These are phyloP conservation scores for Colostygia pectinataria DNA, from an alignment of 2,888 invertebrate genomes.

Conservation along the genomic window DNA sequence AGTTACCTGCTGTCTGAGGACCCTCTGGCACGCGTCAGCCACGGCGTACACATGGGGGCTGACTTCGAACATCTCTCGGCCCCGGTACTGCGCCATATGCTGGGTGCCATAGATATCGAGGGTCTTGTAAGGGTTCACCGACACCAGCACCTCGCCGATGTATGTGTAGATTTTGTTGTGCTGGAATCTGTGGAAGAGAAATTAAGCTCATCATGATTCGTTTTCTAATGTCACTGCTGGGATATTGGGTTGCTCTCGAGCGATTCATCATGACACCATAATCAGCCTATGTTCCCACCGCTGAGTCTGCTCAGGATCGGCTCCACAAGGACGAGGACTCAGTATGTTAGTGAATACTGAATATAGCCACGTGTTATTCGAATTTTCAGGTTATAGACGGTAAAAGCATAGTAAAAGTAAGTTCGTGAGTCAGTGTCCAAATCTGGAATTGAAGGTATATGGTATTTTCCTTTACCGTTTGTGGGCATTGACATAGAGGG, in stretches of 20 bases:
- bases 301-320: too few relatives aligned
- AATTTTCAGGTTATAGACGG: too few relatives aligned
- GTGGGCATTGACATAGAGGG: too few relatives aligned
- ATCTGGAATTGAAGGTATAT: too few relatives aligned
- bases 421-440: too few relatives aligned
- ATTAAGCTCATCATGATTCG: background rate
- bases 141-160: conserved; percentile 98
- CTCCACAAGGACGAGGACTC: too few relatives aligned
- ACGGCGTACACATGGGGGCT: conserved; percentile 99
- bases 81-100: conserved; percentile 93
- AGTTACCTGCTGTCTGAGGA: conserved; percentile 89
- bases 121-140: conserved; percentile 97
- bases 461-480: too few relatives aligned
- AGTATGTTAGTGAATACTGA: too few relatives aligned
- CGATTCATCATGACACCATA: too few relatives aligned
- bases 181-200: conserved; percentile 89
- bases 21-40: conserved; percentile 97
- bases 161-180: conserved; percentile 98
- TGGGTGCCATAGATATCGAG: conserved; percentile 95
- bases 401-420: too few relatives aligned
- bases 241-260: background rate
- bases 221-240: background rate
- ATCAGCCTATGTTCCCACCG: too few relatives aligned
- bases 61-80: conserved; percentile 97
- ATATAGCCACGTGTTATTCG: too few relatives aligned